Conservation (phyloP, 2,797 vertebrate genomes). For the Catharus ustulatus region DNA sequence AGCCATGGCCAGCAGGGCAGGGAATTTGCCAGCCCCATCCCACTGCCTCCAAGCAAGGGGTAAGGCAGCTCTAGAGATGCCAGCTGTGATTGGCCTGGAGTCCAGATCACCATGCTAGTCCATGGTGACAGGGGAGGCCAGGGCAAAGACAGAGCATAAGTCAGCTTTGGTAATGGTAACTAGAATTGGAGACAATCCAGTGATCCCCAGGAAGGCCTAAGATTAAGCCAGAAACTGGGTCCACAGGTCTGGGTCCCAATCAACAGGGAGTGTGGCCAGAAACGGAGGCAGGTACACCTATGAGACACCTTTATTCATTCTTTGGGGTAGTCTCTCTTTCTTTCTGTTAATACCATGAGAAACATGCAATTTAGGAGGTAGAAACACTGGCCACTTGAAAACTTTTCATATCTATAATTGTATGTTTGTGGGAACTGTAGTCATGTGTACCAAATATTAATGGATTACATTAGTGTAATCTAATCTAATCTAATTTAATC, state of each 20-base stretch:
- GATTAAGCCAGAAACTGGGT: neutral
- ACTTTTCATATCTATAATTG: neutral
- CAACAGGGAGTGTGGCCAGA: neutral
- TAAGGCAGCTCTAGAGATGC: neutral
- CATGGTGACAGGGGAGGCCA: neutral
- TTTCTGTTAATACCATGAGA: neutral
- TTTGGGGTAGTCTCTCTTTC: neutral
- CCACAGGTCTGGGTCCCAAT: neutral
- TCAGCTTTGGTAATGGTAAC: neutral
- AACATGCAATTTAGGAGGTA: neutral
- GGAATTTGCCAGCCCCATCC: neutral
- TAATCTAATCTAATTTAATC: neutral
- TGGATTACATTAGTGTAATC: neutral
- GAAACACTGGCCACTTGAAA: neutral
- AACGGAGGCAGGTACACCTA: rapidly evolving
- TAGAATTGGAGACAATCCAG: neutral
- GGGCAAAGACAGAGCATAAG: neutral
- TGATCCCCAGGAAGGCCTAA: neutral
- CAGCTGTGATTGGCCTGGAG: neutral
- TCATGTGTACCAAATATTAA: neutral
- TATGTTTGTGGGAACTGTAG: neutral
- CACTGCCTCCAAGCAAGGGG: neutral
- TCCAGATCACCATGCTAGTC: neutral
- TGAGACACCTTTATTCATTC: neutral
- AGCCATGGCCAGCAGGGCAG: neutral